Evolutionary conservation across 2,888 invertebrate species (phyloP).

Genomic region (Lingula anatina): DNA sequence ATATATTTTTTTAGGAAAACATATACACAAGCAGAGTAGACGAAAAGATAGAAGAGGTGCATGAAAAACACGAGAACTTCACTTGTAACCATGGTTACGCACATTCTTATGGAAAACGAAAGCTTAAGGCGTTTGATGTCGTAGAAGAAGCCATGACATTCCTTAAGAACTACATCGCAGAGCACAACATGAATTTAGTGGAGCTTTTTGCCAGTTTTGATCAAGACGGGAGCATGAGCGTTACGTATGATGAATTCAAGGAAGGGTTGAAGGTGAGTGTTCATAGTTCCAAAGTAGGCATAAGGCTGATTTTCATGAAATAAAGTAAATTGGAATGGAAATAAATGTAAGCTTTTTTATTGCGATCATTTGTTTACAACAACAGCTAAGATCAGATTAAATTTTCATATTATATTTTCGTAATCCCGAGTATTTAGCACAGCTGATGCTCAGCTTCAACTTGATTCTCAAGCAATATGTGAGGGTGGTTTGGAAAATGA

Average conservation of each 20-base stretch:
- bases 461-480: too few species aligned
- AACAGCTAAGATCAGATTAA: too few species aligned
- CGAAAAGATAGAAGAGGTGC: conserved; percentile 18
- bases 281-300: neutral
- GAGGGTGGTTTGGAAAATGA: too few species aligned
- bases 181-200: conserved; percentile 34
- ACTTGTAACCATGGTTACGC: conserved; percentile 35
- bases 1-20: conserved; percentile 21
- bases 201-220: conserved; percentile 45
- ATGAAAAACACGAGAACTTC: conserved; percentile 25
- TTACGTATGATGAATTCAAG: conserved; percentile 41
- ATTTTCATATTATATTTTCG: too few species aligned
- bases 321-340: too few species aligned
- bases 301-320: neutral
- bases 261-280: conserved; percentile 30
- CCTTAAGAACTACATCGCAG: conserved; percentile 33
- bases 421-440: too few species aligned
- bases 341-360: too few species aligned
- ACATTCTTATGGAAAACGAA: conserved; percentile 41
- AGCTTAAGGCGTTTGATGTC: conserved; percentile 28
- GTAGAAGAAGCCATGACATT: conserved; percentile 40
- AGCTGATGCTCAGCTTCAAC: too few species aligned
- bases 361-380: too few species aligned
- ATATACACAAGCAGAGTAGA: conserved; percentile 21
- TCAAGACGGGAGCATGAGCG: conserved; percentile 43